These are phyloP conservation scores for Notoglanidium macrostoma DNA, from an alignment of 2,797 vertebrate genomes.

Conservation along the genomic window DNA sequence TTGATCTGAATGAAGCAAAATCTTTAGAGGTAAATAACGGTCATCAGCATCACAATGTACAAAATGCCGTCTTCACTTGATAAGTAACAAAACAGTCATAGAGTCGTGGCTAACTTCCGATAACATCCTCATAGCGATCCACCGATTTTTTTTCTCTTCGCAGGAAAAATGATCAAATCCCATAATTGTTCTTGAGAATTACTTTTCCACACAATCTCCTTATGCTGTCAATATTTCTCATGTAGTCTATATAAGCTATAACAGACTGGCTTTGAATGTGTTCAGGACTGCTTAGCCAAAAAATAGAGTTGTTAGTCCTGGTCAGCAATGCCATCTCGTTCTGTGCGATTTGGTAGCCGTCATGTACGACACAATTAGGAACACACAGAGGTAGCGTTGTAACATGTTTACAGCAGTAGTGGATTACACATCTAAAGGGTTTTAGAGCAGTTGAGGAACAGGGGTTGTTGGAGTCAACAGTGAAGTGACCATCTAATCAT, in stretches of 20 bases:
- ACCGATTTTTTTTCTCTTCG: not conserved
- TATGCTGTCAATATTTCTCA: not conserved
- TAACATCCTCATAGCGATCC: no score
- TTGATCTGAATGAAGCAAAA: no score
- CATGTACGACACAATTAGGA: not conserved
- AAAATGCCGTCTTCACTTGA: no score
- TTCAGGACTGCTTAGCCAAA: not conserved
- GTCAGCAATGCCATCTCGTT: not conserved
- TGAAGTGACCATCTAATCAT: not conserved
- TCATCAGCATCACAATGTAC: no score
- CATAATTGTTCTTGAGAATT: not conserved
- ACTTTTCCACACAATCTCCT: not conserved
- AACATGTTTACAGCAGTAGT: not conserved
- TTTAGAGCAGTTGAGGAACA: not conserved
- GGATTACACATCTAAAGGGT: not conserved
- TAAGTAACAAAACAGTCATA: no score
- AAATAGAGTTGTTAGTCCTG: not conserved
- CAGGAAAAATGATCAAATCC: not conserved
- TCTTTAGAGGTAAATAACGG: no score
- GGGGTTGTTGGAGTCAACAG: not conserved
- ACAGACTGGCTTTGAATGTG: not conserved
- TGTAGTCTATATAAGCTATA: not conserved
- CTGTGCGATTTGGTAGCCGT: not conserved
- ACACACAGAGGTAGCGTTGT: not conserved
- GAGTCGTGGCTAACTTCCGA: no score